phyloP scores from a whole-genome alignment of 2,888 invertebrate genomes.

The Hydrotaea cyrtoneurina region DNA sequence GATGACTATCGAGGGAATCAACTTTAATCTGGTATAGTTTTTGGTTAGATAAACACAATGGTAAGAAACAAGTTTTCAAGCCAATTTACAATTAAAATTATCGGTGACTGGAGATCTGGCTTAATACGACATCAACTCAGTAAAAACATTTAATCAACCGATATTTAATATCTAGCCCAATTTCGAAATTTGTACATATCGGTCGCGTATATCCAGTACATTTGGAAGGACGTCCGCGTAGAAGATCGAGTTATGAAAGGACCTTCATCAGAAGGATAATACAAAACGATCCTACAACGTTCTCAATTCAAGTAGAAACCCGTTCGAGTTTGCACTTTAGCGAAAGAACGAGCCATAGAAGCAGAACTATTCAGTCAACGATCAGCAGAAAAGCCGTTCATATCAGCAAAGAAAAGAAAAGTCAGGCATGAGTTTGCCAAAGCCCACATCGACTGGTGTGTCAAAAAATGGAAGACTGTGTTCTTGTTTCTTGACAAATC shows the following conservation, averaged over 20 bases:
- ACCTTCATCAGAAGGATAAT: no score
- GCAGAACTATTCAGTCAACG: constrained; percentile 28
- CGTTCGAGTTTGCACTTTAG: not conserved
- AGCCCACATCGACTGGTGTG: constrained; percentile 43
- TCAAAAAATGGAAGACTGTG: constrained; percentile 34
- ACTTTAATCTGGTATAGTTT: not conserved
- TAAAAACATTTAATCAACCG: constrained; percentile 24
- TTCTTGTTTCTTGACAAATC: constrained; percentile 34
- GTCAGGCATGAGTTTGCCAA: constrained; percentile 39
- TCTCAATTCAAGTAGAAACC: constrained; percentile 2
- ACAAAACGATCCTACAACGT: no score
- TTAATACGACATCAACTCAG: constrained; percentile 28
- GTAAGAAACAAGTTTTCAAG: no score
- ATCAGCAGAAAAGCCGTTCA: constrained; percentile 19
- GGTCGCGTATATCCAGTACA: not conserved
- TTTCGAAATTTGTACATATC: not conserved
- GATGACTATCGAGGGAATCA: no score
- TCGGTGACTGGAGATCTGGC: no score
- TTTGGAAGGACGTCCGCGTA: not conserved
- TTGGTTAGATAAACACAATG: not conserved
- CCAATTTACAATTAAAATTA: no score
- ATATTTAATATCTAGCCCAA: no score
- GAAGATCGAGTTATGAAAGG: not conserved
- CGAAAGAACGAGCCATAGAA: constrained; percentile 24
- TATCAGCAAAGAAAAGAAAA: constrained; percentile 34